Base-by-base conservation (phyloP, 1,140 invertebrate species). In the Hesperophylax magnus region DNA sequence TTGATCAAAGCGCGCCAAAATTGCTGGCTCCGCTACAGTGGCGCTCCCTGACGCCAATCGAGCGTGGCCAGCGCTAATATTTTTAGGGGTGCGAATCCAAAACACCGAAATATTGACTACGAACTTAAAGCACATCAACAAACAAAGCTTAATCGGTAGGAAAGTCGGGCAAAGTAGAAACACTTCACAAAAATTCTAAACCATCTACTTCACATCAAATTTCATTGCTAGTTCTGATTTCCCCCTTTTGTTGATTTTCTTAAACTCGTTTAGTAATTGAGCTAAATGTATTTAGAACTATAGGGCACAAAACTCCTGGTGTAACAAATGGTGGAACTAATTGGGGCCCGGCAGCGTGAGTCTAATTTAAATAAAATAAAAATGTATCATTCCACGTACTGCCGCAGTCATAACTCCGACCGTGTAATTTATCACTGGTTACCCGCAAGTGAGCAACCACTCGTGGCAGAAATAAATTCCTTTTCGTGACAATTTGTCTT, bases 1-100 rank as follows among this genome's bases (percentile, higher is more conserved):
- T 76, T 76, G 56, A 76, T 76, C 72, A 76, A 76, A 76, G 72
- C 72, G 15, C 72, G 72, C 72, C 72, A 58, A 76, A 76, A 34
- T 31, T 56, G 31, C 18, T 47, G 69, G 18, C 34, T 72, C 56
- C 54, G 72, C 72, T 61, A 76, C 72, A 58, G 15, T 58, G 54
- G 72, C 72, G 72, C 53, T 60, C 61, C 72, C 72, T 76, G 27
- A 17, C 72, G 72, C 54, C 72, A 60, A 18, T 39, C 53, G 54
- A 76, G 72, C 72, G 72, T 76, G 22, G 27, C 72, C 9, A 22
- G 39, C 72, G 72, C 56, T 18, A 76, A 76, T 76, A 76, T 76
- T 76, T 72, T 76, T 76, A 60, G 72, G 39, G 72, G 72, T 60
- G 72, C 72, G 56, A 76, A 76, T 34, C 34, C 72, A 60, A n/a